Conservation (phyloP, 1,140 invertebrate genomes). For the Drosophila kanapiae region DNA sequence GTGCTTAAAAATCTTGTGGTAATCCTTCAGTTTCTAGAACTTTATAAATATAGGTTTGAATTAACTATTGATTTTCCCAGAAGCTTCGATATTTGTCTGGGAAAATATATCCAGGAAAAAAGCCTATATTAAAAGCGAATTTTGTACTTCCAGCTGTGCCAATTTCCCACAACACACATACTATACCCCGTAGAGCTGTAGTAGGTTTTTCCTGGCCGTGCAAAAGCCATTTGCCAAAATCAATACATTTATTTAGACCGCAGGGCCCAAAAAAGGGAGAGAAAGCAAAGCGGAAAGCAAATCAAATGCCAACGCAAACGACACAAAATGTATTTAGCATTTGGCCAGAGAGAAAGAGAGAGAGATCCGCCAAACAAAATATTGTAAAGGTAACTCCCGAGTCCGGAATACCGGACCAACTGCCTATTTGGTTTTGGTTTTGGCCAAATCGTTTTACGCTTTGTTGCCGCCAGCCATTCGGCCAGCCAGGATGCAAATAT, state of each 20-base stretch:
- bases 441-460: slow-evolving; percentile 64
- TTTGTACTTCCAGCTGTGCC: slow-evolving; percentile 44
- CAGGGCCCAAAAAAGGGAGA: slow-evolving; percentile 33
- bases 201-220: slow-evolving; percentile 25
- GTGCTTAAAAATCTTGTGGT: neutral
- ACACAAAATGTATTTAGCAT: slow-evolving; percentile 70
- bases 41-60: neutral
- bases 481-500: slow-evolving; percentile 59
- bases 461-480: slow-evolving; percentile 52
- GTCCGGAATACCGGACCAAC: slow-evolving; percentile 3
- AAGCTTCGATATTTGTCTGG: no score
- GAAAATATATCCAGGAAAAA: neutral
- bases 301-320: slow-evolving; percentile 44
- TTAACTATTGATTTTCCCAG: rapidly evolving
- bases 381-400: slow-evolving; percentile 54
- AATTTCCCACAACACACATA: slow-evolving; percentile 18
- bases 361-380: slow-evolving; percentile 30
- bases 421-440: slow-evolving; percentile 57
- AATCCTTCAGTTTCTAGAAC: neutral
- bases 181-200: neutral
- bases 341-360: slow-evolving; percentile 4
- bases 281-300: slow-evolving; percentile 37
- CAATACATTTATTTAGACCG: slow-evolving; percentile 81
- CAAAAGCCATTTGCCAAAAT: slow-evolving; percentile 80
- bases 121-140: slow-evolving; percentile 19